Conservation (phyloP, 2,113 vertebrate genomes). For the Cervus canadensis region DNA sequence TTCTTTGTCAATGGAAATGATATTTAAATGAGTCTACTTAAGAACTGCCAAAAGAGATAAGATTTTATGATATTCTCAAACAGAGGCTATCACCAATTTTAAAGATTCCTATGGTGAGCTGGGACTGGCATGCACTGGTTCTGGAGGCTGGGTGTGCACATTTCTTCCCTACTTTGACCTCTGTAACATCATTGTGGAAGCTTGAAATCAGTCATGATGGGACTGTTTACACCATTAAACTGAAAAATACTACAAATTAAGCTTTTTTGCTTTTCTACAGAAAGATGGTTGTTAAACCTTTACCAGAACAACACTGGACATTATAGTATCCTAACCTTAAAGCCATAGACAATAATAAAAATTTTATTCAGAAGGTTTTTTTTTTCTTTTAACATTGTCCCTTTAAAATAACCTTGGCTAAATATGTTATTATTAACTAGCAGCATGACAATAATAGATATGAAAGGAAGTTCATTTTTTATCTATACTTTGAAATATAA, state of each 20-base stretch:
- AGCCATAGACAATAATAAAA: neutral
- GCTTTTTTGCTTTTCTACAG: neutral
- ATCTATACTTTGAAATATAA: neutral
- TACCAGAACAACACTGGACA: neutral
- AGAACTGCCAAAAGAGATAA: neutral
- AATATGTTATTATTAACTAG: neutral
- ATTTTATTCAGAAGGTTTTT: neutral
- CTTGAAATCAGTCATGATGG: neutral
- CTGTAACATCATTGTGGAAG: neutral
- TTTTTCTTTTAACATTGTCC: neutral
- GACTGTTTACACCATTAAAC: neutral
- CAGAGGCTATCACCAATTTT: neutral
- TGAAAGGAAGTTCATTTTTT: neutral
- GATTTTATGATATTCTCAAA: neutral
- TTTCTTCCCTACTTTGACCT: neutral
- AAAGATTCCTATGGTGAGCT: neutral
- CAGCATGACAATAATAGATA: neutral
- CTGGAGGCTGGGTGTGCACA: neutral
- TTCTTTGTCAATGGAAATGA: constrained; percentile 19
- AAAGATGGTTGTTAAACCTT: neutral
- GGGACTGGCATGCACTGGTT: neutral
- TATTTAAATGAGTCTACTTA: constrained; percentile 43
- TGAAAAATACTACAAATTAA: neutral
- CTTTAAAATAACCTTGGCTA: neutral
- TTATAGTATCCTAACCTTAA: neutral